Conservation (phyloP, 1,140 invertebrate genomes). For the Bombus confusus region DNA sequence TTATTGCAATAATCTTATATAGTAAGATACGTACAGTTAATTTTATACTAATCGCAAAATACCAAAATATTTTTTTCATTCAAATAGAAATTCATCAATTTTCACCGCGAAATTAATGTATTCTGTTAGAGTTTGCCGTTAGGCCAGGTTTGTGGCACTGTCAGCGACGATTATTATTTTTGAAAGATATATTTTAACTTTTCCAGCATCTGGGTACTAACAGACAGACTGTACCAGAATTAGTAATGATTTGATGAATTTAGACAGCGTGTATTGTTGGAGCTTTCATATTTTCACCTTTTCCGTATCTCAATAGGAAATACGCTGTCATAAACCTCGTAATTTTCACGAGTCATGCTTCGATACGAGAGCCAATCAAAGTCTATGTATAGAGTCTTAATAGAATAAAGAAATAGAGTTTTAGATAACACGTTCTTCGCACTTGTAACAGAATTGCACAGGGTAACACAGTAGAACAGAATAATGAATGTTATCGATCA, state of each 20-base stretch:
- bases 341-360: neutral
- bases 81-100: neutral
- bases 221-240: neutral
- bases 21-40: no score
- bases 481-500: no score
- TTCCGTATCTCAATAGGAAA: neutral
- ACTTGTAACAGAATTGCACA: no score
- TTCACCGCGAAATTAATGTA: neutral
- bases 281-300: neutral
- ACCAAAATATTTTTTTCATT: neutral
- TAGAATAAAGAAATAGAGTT: neutral
- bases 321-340: neutral
- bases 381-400: neutral
- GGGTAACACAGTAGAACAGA: no score
- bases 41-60: neutral
- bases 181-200: neutral
- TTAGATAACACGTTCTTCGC: neutral
- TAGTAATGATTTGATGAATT: neutral
- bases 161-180: neutral
- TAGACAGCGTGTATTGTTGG: neutral
- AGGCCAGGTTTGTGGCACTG: neutral
- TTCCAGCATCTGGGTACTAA: neutral
- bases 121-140: no score
- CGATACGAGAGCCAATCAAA: neutral
- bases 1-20: neutral